Percentiles rank a stretch among this genome's conserved stretches.
These are phyloP conservation scores for Coregonus sp. DNA, from an alignment of 2,797 vertebrate species.

Conservation along the genomic window DNA sequence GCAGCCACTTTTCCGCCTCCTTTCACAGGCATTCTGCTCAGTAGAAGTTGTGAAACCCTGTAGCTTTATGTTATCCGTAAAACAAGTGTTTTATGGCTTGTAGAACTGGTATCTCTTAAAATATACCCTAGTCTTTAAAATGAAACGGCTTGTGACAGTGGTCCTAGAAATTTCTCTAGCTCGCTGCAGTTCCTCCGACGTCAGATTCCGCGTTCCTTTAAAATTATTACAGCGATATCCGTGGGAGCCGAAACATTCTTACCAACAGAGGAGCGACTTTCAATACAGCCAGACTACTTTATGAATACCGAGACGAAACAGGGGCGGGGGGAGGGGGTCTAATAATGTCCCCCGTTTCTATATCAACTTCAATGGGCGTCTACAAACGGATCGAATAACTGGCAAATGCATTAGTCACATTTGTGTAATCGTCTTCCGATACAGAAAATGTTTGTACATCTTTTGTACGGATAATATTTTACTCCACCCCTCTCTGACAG, in stretches of 20 bases:
- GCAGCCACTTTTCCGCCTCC: constrained; percentile 64
- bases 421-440: background rate
- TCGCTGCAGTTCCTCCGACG: background rate
- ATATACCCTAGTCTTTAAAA: constrained; percentile 4
- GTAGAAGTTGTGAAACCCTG: constrained; percentile 14
- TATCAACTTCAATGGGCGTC: background rate
- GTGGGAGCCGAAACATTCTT: constrained; percentile 34
- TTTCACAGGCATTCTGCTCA: constrained; percentile 72
- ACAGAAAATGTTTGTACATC: background rate
- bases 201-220: constrained; percentile 8
- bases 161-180: constrained; percentile 6
- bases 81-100: constrained; percentile 2
- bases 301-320: constrained; percentile 13
- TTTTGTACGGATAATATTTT: background rate
- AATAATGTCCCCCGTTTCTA: background rate
- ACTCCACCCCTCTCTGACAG: background rate
- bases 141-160: constrained; percentile 39
- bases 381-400: background rate
- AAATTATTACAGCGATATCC: background rate
- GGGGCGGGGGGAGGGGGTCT: background rate
- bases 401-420: background rate
- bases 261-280: constrained; percentile 24
- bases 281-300: constrained; percentile 50
- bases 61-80: constrained; percentile 14
- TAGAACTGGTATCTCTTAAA: background rate